Conservation (phyloP, 2,113 vertebrate genomes). For the Brachyhypopomus gauderio region DNA sequence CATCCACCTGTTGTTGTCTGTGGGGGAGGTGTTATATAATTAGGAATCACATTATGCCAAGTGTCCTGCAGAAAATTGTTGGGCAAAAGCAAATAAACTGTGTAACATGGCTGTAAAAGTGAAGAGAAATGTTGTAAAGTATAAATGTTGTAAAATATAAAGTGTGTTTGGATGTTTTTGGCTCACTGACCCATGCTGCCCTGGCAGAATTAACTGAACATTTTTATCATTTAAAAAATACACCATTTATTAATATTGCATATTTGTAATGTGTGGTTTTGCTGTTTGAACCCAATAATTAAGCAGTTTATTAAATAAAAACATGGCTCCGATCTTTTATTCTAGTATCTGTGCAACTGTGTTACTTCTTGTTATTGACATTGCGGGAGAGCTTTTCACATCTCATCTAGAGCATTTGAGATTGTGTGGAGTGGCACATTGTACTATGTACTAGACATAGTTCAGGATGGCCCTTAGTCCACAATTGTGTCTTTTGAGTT, state of each 20-base stretch:
- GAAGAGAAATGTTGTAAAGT: background rate
- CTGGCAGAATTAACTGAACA: background rate
- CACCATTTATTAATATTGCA: constrained; percentile 16
- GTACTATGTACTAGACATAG: too few species aligned
- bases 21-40: constrained; percentile 47
- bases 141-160: background rate
- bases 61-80: background rate
- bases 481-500: too few species aligned
- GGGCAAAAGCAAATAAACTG: background rate
- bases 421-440: too few species aligned
- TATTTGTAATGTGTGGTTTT: background rate
- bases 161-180: background rate
- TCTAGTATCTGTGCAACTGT: background rate
- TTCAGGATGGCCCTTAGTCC: background rate
- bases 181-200: background rate
- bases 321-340: background rate
- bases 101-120: background rate
- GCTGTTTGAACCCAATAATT: background rate
- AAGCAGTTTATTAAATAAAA: background rate
- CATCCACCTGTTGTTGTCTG: constrained; percentile 24
- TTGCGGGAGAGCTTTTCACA: too few species aligned
- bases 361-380: background rate
- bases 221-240: background rate
- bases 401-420: too few species aligned
- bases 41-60: constrained; percentile 3